A percentile compares a stretch with the other conserved stretches of the same genome.
These are phyloP conservation scores for Butorides virescens DNA, from an alignment of 2,113 vertebrate genomes.

Conservation along the genomic window DNA sequence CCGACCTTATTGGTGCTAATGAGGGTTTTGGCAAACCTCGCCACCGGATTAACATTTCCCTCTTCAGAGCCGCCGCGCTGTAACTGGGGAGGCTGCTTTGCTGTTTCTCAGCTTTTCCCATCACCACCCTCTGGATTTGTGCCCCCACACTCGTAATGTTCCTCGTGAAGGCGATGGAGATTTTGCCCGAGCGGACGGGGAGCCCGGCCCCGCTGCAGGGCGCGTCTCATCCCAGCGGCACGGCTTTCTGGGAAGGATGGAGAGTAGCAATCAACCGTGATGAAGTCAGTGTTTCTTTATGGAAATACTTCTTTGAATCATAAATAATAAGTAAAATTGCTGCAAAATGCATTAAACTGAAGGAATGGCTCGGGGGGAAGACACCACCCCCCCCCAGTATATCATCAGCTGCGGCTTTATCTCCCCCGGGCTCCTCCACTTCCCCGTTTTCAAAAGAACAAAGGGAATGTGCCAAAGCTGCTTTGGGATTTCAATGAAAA, in stretches of 20 bases:
- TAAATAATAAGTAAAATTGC: neutral
- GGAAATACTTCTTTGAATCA: neutral
- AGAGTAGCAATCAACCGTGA: neutral
- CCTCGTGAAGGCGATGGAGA: neutral
- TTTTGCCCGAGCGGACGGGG: neutral
- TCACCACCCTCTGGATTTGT: neutral
- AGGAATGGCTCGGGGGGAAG: neutral
- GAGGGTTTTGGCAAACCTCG: neutral
- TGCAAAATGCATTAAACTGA: neutral
- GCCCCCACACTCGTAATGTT: neutral
- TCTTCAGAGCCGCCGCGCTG: neutral
- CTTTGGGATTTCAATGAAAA: constrained; percentile 14
- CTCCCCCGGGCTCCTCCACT: constrained; percentile 2
- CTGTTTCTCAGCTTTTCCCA: neutral
- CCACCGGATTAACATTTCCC: neutral
- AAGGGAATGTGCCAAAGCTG: constrained; percentile 24
- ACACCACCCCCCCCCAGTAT: neutral
- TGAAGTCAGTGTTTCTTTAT: neutral
- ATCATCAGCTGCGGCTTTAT: constrained; percentile 7
- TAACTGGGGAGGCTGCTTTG: neutral
- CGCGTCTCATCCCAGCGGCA: neutral
- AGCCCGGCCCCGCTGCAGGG: neutral
- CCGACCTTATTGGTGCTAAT: neutral
- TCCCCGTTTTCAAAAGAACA: neutral
- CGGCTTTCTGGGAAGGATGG: neutral